Conservation (phyloP, 2,888 invertebrate species). For the Acanthoscelides obtectus region DNA sequence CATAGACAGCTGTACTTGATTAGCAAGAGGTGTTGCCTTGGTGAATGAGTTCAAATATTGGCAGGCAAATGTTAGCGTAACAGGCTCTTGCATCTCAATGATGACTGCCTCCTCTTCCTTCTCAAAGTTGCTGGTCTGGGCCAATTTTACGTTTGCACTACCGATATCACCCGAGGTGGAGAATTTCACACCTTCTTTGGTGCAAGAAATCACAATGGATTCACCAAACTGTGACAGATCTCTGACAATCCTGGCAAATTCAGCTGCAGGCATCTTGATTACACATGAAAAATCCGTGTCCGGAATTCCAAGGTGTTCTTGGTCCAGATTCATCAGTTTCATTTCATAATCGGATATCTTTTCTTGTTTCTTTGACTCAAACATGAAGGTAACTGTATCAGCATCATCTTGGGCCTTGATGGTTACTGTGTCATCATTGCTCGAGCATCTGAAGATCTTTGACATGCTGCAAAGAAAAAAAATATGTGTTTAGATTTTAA, state of each 20-base stretch:
- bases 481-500: background rate
- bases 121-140: constrained; percentile 87
- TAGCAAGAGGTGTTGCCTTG: constrained; percentile 91
- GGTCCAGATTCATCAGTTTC: constrained; percentile 98
- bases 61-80: constrained; percentile 92
- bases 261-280: constrained; percentile 89
- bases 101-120: constrained; percentile 92
- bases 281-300: constrained; percentile 98
- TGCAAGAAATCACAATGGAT: constrained; percentile 92
- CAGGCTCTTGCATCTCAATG: constrained; percentile 97
- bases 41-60: constrained; percentile 97
- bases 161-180: constrained; percentile 95
- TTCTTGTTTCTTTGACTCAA: constrained; percentile 93
- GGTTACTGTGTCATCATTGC: constrained; percentile 94
- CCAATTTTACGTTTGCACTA: constrained; percentile 85
- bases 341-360: constrained; percentile 97
- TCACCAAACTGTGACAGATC: constrained; percentile 99
- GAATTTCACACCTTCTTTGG: constrained; percentile 95
- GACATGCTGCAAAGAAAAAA: constrained; percentile 68
- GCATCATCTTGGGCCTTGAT: constrained; percentile 95
- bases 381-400: constrained; percentile 92
- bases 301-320: constrained; percentile 95
- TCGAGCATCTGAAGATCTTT: constrained; percentile 96
- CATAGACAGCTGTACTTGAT: constrained; percentile 88
- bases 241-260: constrained; percentile 95